Evolutionary conservation across 2,888 invertebrate genomes (phyloP), one percentile per base, ranked within the genome.

Genomic region (Drosophila mulleri): DNA sequence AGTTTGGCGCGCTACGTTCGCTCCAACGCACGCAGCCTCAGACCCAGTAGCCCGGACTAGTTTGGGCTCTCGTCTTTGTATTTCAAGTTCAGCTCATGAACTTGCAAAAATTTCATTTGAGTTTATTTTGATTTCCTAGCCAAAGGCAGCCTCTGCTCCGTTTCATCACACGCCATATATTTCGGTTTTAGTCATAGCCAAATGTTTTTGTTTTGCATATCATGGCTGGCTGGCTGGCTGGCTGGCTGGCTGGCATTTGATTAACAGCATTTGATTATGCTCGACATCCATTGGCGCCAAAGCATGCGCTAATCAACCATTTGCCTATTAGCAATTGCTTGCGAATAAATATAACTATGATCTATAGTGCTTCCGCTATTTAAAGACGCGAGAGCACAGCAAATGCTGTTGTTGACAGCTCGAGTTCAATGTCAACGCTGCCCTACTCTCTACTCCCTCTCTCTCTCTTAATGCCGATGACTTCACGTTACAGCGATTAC

Each of bases 21-120:
- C 45, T 60, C 65, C 64, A 68, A n/a, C n/a, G 56, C 89, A 89
- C 75, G 89, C 59, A 80, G 52, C 26, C 54, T 9, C 12, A 6
- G 23, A 50, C 29, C 47, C 56, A 64, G 60, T 52, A 41, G 45
- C 18, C 41, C 18, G 56, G 45, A 71, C 54, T 48, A 20, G 52
- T 59, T 58, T 37, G 20, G 29, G 32, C 32, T 54, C 59, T 59
- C 76, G 54, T 63, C 61, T 58, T 44, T 50, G 41, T 42, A 47
- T 58, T 86, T 89, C 90, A 86, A 86, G 90, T 88, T 89, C 88
- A 86, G 71, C 67, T 62, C 59, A 39, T 89, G 86, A 89, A 86
- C 88, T 88, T 86, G 88, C 90, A 42, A 81, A 48, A 39, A 89
- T 80, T 73, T 82, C 42, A 42, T 18, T 20, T 35, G 14, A 39